These are phyloP conservation scores for Prionchulus punctatus DNA, from an alignment of 2,888 invertebrate genomes.

Conservation along the genomic window DNA sequence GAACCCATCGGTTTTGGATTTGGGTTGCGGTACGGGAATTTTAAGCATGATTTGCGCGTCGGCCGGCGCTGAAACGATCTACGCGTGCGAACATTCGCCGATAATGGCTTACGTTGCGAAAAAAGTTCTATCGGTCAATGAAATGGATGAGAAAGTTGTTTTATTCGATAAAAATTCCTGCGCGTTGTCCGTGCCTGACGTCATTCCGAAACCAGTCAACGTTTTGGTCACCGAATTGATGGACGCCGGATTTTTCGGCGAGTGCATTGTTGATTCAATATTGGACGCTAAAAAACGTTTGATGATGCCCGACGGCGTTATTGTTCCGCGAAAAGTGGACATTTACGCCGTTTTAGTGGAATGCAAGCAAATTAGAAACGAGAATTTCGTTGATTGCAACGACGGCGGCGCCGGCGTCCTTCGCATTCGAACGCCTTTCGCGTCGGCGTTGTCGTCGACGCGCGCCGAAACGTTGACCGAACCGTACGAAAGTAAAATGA, in stretches of 20 bases:
- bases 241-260: conserved; percentile 62
- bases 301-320: conserved; percentile 41
- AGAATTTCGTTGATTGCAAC: not conserved
- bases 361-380: not conserved
- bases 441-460: not conserved
- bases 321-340: not conserved
- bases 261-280: conserved; percentile 50
- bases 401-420: too few relatives aligned
- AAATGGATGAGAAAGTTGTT: conserved; percentile 35
- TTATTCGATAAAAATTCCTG: conserved; percentile 24
- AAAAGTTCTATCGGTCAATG: conserved; percentile 42
- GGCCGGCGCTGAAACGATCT: conserved; percentile 43
- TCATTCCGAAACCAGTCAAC: conserved; percentile 43
- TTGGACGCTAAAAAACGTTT: conserved; percentile 44
- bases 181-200: conserved; percentile 40
- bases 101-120: conserved; percentile 47
- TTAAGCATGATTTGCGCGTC: conserved; percentile 50
- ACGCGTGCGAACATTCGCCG: conserved; percentile 52
- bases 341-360: not conserved
- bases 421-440: too few relatives aligned
- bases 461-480: not conserved
- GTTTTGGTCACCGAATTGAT: conserved; percentile 59
- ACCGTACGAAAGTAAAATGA: not conserved
- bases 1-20: conserved; percentile 50
- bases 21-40: conserved; percentile 60